Percentiles rank a stretch among this genome's conserved stretches.
phyloP scores from a whole-genome alignment of 2,113 vertebrate species.

The Pelodiscus sinensis region DNA sequence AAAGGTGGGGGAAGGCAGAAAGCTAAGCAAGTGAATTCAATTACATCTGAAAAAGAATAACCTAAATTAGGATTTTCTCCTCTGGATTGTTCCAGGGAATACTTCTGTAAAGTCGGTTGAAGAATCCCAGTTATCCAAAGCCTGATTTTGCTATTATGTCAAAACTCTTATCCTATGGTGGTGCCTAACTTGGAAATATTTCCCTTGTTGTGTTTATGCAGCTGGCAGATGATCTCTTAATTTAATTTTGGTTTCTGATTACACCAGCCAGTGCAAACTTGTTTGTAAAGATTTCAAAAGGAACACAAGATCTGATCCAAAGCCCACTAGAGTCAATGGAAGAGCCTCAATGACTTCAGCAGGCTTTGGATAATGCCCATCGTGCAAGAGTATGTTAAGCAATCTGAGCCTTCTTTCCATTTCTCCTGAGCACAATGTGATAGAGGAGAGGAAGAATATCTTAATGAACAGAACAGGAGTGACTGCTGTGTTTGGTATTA shows the following conservation, averaged over 20 bases:
- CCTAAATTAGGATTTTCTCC: slow-evolving; percentile 70
- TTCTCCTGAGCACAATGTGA: not conserved
- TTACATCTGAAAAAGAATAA: slow-evolving; percentile 70
- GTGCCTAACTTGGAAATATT: slow-evolving; percentile 70
- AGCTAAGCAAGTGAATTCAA: slow-evolving; percentile 75
- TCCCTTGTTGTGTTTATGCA: slow-evolving; percentile 60
- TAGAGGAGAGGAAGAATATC: not conserved
- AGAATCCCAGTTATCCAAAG: slow-evolving; percentile 74
- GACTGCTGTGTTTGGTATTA: not conserved
- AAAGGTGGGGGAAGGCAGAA: slow-evolving; percentile 72
- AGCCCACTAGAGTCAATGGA: not conserved
- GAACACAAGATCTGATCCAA: slow-evolving; percentile 1
- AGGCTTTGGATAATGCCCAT: not conserved
- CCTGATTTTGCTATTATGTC: slow-evolving; percentile 74
- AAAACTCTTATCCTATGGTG: slow-evolving; percentile 48
- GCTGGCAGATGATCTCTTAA: slow-evolving; percentile 61
- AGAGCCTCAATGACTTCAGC: not conserved
- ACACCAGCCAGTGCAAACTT: slow-evolving; percentile 57
- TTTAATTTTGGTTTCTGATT: slow-evolving; percentile 65
- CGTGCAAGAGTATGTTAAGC: not conserved
- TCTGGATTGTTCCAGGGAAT: slow-evolving; percentile 76
- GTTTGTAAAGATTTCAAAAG: slow-evolving; percentile 47
- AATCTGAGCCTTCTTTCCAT: not conserved
- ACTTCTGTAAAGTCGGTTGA: slow-evolving; percentile 79
- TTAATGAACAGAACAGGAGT: not conserved